phyloP scores from a whole-genome alignment of 2,888 invertebrate species.

The Pterobdella sp. region DNA sequence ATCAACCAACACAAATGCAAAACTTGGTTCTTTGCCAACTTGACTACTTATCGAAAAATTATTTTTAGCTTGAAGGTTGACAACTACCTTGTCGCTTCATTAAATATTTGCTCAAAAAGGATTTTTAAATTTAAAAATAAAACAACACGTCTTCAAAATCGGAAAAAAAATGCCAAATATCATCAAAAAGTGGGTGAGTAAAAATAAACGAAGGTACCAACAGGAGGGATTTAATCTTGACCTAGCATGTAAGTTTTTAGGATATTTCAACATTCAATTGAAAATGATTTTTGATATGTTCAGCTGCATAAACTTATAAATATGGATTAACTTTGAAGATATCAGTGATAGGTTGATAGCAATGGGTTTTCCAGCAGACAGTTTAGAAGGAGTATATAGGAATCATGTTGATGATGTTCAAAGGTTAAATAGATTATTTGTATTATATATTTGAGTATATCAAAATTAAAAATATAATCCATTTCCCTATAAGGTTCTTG shows the following conservation, averaged over 20 bases:
- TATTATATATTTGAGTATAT: constrained; percentile 1
- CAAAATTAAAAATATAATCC: background rate
- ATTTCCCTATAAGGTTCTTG: constrained; percentile 64
- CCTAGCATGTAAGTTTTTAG: constrained; percentile 75
- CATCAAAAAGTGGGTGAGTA: constrained; percentile 66
- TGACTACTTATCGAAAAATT: background rate
- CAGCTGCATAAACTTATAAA: background rate
- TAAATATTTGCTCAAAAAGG: background rate
- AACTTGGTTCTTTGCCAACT: background rate
- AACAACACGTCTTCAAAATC: background rate
- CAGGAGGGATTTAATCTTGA: constrained; percentile 94
- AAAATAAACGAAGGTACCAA: constrained; percentile 81
- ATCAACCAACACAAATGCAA: background rate
- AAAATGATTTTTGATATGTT: background rate
- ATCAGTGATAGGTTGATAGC: constrained; percentile 90
- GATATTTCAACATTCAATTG: background rate
- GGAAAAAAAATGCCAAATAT: constrained; percentile 36
- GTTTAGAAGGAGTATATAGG: constrained; percentile 85
- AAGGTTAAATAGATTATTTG: constrained; percentile 41
- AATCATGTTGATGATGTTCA: constrained; percentile 92
- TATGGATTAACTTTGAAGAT: constrained; percentile 59
- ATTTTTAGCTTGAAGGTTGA: background rate
- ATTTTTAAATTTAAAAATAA: background rate
- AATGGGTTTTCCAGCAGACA: constrained; percentile 96
- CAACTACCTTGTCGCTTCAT: no score